Conservation (phyloP, 2,888 invertebrate species). For the Dione vanillae region DNA sequence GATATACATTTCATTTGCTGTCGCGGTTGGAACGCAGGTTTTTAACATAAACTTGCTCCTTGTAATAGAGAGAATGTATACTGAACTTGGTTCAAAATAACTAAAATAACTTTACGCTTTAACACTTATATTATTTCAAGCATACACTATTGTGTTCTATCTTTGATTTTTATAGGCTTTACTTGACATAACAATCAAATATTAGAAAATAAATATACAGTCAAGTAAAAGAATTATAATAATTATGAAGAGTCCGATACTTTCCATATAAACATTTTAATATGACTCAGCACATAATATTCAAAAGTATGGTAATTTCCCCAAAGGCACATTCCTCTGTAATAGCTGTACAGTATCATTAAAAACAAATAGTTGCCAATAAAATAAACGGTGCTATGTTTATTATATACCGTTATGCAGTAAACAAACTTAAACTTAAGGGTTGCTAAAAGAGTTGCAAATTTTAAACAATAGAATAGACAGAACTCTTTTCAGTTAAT, state of each 20-base stretch:
- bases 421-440: slow-evolving; percentile 40
- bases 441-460: slow-evolving; percentile 56
- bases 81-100: slow-evolving; percentile 4
- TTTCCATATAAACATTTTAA: background rate
- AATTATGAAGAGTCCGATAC: background rate
- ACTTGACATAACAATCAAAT: no score
- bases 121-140: no score
- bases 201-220: no score
- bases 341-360: slow-evolving; percentile 33
- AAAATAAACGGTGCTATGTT: slow-evolving; percentile 58
- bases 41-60: slow-evolving; percentile 24
- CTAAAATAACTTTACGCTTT: slow-evolving; percentile 7
- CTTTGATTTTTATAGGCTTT: no score
- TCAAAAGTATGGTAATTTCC: background rate
- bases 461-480: slow-evolving; percentile 58
- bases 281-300: background rate
- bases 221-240: background rate
- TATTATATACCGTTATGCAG: slow-evolving; percentile 52
- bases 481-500: slow-evolving; percentile 48
- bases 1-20: slow-evolving; percentile 29
- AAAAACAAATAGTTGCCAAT: slow-evolving; percentile 46
- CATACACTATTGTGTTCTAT: no score
- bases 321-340: slow-evolving; percentile 19
- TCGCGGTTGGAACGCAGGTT: slow-evolving; percentile 11
- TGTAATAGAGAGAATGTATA: slow-evolving; percentile 10